These are phyloP conservation scores for Morinoia aosen DNA, from an alignment of 2,888 invertebrate species.

Conservation along the genomic window DNA sequence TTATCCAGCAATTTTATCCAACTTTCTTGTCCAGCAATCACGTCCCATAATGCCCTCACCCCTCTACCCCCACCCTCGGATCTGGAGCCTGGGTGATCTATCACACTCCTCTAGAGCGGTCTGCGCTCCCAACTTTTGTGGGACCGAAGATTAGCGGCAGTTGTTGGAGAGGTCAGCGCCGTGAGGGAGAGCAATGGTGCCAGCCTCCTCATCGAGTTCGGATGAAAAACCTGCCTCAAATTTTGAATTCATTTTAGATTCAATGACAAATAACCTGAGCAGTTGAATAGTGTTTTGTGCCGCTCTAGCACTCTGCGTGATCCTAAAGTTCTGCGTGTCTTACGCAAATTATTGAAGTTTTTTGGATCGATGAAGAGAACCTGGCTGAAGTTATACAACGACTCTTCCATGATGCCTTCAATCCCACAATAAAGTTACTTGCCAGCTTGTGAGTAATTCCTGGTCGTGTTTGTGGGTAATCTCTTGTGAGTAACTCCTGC, in stretches of 20 bases:
- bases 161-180: background rate
- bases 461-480: no score
- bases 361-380: no score
- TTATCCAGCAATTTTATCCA: background rate
- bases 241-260: background rate
- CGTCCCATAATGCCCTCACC: background rate
- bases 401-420: no score
- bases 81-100: background rate
- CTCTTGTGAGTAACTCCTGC: no score
- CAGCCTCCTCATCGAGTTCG: background rate
- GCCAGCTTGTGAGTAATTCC: no score
- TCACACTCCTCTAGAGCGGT: background rate
- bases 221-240: background rate
- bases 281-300: background rate
- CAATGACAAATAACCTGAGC: background rate
- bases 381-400: no score
- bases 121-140: background rate
- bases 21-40: background rate
- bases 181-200: background rate
- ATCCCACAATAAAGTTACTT: no score
- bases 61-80: background rate
- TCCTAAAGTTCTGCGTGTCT: no score
- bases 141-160: constrained; percentile 3
- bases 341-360: no score
- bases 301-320: background rate